Evolutionary conservation across 2,113 vertebrate species (phyloP).

Genomic region (Spermophilus dauricus): DNA sequence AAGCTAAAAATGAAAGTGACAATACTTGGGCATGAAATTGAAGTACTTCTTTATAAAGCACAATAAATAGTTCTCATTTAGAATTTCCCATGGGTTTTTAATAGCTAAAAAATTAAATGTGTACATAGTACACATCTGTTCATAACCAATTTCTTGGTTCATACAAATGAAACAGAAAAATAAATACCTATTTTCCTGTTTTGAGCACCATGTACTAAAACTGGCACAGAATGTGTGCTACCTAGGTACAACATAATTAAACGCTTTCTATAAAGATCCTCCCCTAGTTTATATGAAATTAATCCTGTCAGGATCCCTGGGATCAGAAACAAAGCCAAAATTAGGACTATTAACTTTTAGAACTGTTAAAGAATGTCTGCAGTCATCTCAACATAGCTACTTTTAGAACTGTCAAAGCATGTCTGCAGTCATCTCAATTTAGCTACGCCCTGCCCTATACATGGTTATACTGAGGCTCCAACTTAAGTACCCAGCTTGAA

Average conservation of each 20-base stretch:
- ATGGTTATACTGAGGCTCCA: neutral
- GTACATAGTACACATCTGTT: neutral
- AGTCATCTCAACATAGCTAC: neutral
- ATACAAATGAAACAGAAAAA: neutral
- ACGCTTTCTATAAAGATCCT: too few species aligned
- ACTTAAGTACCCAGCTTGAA: neutral
- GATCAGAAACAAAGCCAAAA: neutral
- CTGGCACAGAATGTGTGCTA: fast-evolving
- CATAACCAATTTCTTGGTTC: neutral
- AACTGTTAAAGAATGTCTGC: neutral
- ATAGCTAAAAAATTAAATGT: neutral
- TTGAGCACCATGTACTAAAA: neutral
- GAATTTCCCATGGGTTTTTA: slow-evolving; percentile 18
- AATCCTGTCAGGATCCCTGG: neutral
- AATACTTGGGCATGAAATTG: neutral
- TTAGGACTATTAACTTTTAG: neutral
- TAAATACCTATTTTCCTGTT: neutral
- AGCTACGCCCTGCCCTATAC: neutral
- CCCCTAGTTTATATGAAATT: neutral
- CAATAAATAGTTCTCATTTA: slow-evolving; percentile 45
- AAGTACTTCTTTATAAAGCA: slow-evolving; percentile 31
- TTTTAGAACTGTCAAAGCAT: neutral
- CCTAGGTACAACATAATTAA: neutral
- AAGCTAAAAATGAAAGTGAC: slow-evolving; percentile 60
- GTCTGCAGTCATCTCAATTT: neutral